phyloP scores from a whole-genome alignment of 2,888 invertebrate genomes.

The Cistogaster globosa region DNA sequence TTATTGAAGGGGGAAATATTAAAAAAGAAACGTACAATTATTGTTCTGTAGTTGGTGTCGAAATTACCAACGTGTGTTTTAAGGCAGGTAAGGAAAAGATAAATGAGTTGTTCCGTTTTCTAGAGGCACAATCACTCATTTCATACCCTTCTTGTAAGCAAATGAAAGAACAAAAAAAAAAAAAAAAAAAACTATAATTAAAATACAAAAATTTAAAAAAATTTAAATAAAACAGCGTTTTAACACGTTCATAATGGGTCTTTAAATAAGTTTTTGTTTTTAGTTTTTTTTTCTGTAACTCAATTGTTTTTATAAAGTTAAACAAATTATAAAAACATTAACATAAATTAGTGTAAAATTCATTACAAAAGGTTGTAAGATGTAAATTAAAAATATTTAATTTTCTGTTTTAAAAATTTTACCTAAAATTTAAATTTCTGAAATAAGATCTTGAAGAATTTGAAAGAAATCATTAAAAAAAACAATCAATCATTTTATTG shows the following conservation, averaged over 20 bases:
- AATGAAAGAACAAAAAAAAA: background rate
- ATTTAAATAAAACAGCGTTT: background rate
- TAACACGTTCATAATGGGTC: constrained; percentile 7
- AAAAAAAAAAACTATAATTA: background rate
- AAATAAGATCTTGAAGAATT: no score
- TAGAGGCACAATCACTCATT: constrained; percentile 12
- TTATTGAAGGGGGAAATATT: background rate
- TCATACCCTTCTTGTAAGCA: background rate
- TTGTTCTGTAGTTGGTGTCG: background rate
- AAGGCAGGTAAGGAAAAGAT: constrained; percentile 57
- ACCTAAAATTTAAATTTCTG: no score
- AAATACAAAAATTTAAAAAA: constrained; percentile 1
- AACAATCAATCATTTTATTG: no score
- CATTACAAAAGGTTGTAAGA: constrained; percentile 2
- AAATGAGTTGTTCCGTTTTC: constrained; percentile 69
- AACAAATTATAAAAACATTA: background rate
- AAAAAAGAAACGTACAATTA: constrained; percentile 3
- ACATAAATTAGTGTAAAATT: constrained; percentile 27
- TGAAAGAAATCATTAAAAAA: no score
- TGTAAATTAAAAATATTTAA: no score
- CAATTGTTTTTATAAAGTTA: no score
- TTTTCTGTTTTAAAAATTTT: no score
- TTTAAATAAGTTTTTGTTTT: no score
- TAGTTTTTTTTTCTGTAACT: no score
- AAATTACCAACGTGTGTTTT: background rate